A percentile compares a stretch with the other conserved stretches of the same genome.
phyloP scores from a whole-genome alignment of 2,888 invertebrate species.

The Folsomia candida region DNA sequence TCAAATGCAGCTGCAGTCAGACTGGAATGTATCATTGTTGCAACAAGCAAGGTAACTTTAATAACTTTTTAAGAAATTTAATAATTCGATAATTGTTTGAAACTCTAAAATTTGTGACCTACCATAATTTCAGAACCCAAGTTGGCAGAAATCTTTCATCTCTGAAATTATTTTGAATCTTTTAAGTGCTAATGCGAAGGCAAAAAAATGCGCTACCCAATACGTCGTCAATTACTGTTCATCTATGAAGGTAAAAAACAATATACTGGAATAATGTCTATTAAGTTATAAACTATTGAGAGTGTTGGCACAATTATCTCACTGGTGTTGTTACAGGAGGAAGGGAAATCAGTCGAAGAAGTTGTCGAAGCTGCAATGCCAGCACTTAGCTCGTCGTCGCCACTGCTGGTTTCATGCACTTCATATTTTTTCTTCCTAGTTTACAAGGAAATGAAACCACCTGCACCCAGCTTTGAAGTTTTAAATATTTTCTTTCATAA shows the following conservation, averaged over 20 bases:
- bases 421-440: slow-evolving; percentile 36
- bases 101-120: background rate
- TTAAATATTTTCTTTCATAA: slow-evolving; percentile 22
- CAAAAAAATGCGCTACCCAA: slow-evolving; percentile 35
- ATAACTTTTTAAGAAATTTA: background rate
- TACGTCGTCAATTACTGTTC: slow-evolving; percentile 26
- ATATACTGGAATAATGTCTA: too few species aligned
- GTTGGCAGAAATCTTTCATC: slow-evolving; percentile 40
- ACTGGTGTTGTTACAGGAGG: slow-evolving; percentile 28
- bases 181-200: slow-evolving; percentile 44
- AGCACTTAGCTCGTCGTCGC: slow-evolving; percentile 38
- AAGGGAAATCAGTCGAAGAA: slow-evolving; percentile 14
- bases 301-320: too few species aligned
- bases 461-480: slow-evolving; percentile 23
- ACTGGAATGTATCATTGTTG: slow-evolving; percentile 39
- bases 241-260: slow-evolving; percentile 37
- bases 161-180: slow-evolving; percentile 46
- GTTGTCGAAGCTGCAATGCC: slow-evolving; percentile 32
- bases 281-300: too few species aligned
- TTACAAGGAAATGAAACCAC: slow-evolving; percentile 31
- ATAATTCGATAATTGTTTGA: background rate
- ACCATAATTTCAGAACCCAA: slow-evolving; percentile 28
- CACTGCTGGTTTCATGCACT: slow-evolving; percentile 41
- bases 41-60: slow-evolving; percentile 29
- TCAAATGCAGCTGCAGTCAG: slow-evolving; percentile 47